Conservation (phyloP, 2,113 vertebrate species). For the Nematolebias whitei region DNA sequence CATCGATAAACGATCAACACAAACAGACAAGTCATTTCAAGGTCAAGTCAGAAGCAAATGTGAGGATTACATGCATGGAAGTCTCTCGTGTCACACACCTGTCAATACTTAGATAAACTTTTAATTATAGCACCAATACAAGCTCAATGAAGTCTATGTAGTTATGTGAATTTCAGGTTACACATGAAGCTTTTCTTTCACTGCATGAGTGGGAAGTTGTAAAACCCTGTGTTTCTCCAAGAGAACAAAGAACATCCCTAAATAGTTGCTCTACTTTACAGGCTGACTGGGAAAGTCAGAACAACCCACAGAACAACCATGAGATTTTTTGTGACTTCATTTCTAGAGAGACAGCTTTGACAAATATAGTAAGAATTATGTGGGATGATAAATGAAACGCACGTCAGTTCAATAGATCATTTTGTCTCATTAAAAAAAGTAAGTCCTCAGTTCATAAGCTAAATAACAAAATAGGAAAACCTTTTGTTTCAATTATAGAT, state of each 20-base stretch:
- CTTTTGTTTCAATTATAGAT: too few species aligned
- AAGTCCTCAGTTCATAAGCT: neutral
- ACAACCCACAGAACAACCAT: neutral
- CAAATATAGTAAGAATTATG: neutral
- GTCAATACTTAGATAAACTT: too few species aligned
- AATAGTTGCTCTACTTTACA: neutral
- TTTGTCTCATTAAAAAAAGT: neutral
- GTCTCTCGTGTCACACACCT: too few species aligned
- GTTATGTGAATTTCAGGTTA: neutral
- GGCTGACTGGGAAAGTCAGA: neutral
- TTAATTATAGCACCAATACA: too few species aligned
- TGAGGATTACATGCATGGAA: too few species aligned
- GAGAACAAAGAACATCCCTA: neutral
- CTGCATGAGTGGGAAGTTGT: neutral
- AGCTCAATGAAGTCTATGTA: neutral
- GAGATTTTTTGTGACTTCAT: constrained; percentile 4
- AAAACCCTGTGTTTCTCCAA: neutral
- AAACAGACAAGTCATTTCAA: too few species aligned
- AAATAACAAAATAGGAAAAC: neutral
- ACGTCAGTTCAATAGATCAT: neutral
- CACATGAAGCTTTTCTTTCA: neutral
- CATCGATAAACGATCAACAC: too few species aligned
- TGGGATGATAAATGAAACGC: neutral
- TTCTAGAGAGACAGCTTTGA: neutral
- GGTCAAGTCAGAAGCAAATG: too few species aligned